Evolutionary conservation across 2,888 invertebrate species (phyloP), one percentile per base, ranked within the genome.

Genomic region (Tanytarsus gracilentus): DNA sequence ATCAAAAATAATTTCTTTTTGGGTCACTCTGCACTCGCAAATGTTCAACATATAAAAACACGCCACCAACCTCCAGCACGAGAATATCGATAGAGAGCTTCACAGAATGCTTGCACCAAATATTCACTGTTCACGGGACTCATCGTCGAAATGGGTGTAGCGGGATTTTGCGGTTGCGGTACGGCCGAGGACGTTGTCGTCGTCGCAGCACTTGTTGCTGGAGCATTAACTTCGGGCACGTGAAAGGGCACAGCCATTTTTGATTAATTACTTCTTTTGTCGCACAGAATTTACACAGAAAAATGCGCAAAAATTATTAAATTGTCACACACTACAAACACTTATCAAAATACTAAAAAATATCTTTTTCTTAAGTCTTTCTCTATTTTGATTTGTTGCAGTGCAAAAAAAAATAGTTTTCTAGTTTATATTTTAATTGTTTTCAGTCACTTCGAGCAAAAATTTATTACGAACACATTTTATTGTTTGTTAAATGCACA

Each of bases 181-280:
- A 40, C 56, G 18, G 21, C 39, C 18, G 58, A 18, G 26, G 56
- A 29, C 14, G 36, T 14, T 23, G 39, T 9, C 21, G 49, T 11
- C 26, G 60, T 21, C 16, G 36, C 60, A 72, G 63, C 70, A 66
- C 25, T 66, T 64, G 50, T 70, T 69, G 64, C 66, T 65, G 63
- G 68, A 67, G 63, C 72, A 65, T 68, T 66, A 65, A 68, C 72
- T 66, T 72, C 72, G 66, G 74, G 73, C 69, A 72, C 67, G 68
- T 71, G 71, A 67, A 74, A 74, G 67, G 72, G 72, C 70, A 72
- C 72, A 66, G 73, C 73, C 73, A 74, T 74, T 66, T 64, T 69
- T 60, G 60, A 60, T 50, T 36, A 18, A 50, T 25, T 58, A 16
- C n/a, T n/a, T n/a, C n/a, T 29, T 23, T 23, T 18, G 21, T 3